Conservation (phyloP, 1,140 invertebrate species). For the Pseudobourletiella spinata region DNA sequence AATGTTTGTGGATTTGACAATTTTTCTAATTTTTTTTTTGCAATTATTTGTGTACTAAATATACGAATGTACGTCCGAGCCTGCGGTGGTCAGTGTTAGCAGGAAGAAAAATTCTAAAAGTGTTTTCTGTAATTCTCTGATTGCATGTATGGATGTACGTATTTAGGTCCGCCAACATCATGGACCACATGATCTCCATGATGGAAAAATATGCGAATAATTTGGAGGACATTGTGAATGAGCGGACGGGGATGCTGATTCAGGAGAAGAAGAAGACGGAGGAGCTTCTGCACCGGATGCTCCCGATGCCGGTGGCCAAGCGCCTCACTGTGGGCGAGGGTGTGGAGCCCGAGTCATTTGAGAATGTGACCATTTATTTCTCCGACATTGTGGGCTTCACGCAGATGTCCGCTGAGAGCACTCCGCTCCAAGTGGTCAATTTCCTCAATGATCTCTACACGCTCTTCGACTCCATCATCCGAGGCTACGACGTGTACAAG, state of each 20-base stretch:
- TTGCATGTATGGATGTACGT: too few species aligned
- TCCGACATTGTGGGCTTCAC: constrained; percentile 93
- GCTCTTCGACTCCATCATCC: constrained; percentile 85
- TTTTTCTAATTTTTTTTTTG: constrained; percentile 10
- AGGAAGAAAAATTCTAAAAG: too few species aligned
- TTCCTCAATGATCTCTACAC: constrained; percentile 94
- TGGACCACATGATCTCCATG: constrained; percentile 47
- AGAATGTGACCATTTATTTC: constrained; percentile 92
- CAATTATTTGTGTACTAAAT: too few species aligned
- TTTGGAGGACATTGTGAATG: constrained; percentile 83
- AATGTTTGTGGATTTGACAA: constrained; percentile 48
- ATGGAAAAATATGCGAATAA: constrained; percentile 93
- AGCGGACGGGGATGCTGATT: constrained; percentile 73
- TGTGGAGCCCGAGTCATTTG: constrained; percentile 89
- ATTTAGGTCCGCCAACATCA: constrained; percentile 25
- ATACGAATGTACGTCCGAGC: too few species aligned
- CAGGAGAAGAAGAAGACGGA: constrained; percentile 92
- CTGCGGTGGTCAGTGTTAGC: too few species aligned
- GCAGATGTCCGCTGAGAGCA: constrained; percentile 86
- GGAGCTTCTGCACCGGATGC: constrained; percentile 82
- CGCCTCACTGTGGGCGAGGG: constrained; percentile 76
- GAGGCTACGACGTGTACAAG: constrained; percentile 94
- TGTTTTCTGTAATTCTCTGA: too few species aligned
- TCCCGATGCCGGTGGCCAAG: constrained; percentile 77
- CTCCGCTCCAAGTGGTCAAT: constrained; percentile 85